Evolutionary conservation across 2,888 invertebrate genomes (phyloP), one percentile per base, ranked within the genome.

Genomic region (Luperina testacea): DNA sequence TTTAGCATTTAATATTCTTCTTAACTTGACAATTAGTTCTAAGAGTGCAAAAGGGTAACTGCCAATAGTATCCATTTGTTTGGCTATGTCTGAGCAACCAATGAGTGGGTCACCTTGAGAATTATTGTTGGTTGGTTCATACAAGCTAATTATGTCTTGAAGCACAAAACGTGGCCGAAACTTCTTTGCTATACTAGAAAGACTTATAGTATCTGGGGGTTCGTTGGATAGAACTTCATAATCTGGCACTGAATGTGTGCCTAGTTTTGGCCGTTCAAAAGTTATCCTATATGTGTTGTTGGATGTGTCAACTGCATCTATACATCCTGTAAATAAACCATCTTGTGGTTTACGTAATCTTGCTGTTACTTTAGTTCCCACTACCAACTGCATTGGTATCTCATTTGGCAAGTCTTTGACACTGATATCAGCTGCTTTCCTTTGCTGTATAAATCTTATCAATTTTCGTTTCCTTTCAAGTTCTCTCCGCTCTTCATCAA

Each of bases 181-280:
- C 91, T 98, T 98, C 90, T 98, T 98, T 48, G 98, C 98, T 91
- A 99, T 98, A 84, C 98, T 98, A 63, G 98, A 98, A 64, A 99
- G 97, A 72, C 98, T 98, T 90, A 99, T 98, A 45, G 99, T 99
- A 93, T 99, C 99, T 67, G 98, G 98, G 67, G 98, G 98, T 90
- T 99, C 99, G 94, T 99, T 99, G 3, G 99, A 99, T 94, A 99
- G 97, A 84, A 99, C 99, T 97, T 99, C 99, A 96, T 98, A 99
- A 96, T 99, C 99, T 42, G 99, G 99, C 83, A 99, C 98, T 75
- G 99, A 99, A 95, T 99, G 99, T 9, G 99, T 99, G 1, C 99
- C 99, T 64, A 99, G 97, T 68, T 99, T 99, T 67, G 98, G 98
- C 74, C 99, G 97, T 94, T 99, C 99, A 96, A 99, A 99, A 2